Percentiles rank a stretch among this genome's conserved stretches.
Evolutionary conservation across 2,797 vertebrate species (phyloP).

Genomic region (Bradypus variegatus): DNA sequence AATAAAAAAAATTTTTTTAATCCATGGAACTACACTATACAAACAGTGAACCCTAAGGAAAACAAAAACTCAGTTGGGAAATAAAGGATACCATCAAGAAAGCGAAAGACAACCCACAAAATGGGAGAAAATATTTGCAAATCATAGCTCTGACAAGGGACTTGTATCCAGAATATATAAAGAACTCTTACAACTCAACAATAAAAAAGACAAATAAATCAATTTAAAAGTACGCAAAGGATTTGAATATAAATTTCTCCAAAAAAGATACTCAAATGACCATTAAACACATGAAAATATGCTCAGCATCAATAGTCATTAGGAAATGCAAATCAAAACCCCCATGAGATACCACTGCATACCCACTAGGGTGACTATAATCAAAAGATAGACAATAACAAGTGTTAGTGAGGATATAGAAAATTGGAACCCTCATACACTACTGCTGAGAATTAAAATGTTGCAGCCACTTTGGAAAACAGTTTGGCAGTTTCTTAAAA

Average conservation of each 20-base stretch:
- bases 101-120: background rate
- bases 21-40: no score
- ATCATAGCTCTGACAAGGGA: background rate
- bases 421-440: background rate
- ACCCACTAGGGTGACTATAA: background rate
- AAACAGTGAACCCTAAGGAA: no score
- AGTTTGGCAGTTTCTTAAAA: background rate
- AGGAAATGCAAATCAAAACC: background rate
- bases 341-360: background rate
- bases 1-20: no score
- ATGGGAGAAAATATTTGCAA: background rate
- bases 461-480: background rate
- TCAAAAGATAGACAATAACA: background rate
- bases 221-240: background rate
- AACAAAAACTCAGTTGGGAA: no score
- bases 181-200: background rate
- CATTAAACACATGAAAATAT: background rate
- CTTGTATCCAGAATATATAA: background rate
- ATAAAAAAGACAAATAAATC: background rate
- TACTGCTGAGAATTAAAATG: background rate
- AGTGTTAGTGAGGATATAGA: background rate
- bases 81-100: background rate
- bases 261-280: background rate
- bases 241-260: background rate
- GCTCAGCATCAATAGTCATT: background rate